phyloP scores from a whole-genome alignment of 2,888 invertebrate genomes.

The Volucella bombylans region DNA sequence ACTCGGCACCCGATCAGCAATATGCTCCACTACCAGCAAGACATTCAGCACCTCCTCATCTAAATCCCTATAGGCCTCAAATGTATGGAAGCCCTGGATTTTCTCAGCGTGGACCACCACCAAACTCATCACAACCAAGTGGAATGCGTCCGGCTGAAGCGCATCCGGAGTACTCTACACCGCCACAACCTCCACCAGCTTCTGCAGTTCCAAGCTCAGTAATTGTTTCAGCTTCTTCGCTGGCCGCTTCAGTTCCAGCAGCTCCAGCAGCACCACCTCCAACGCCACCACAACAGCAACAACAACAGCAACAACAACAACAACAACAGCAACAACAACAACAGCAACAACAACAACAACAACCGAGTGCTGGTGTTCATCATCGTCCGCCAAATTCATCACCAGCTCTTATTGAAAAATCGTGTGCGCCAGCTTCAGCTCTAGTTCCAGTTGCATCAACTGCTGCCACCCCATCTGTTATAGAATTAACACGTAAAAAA shows the following conservation, averaged over 20 bases:
- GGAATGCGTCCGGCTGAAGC: slow-evolving; percentile 76
- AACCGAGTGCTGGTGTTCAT: slow-evolving; percentile 76
- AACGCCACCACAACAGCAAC: slow-evolving; percentile 60
- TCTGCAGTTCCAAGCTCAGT: slow-evolving; percentile 76
- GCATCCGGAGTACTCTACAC: slow-evolving; percentile 78
- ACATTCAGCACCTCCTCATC: slow-evolving; percentile 78
- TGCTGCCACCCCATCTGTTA: slow-evolving; percentile 77
- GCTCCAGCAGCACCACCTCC: slow-evolving; percentile 66
- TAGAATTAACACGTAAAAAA: slow-evolving; percentile 78
- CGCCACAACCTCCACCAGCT: slow-evolving; percentile 75
- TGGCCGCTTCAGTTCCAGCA: slow-evolving; percentile 73
- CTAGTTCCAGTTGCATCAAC: slow-evolving; percentile 77
- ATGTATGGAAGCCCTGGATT: slow-evolving; percentile 81
- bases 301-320: too few relatives aligned
- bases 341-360: slow-evolving; percentile 77
- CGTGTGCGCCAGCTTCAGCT: slow-evolving; percentile 71
- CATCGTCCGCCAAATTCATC: slow-evolving; percentile 75
- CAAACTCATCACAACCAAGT: slow-evolving; percentile 75
- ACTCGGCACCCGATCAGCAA: slow-evolving; percentile 67
- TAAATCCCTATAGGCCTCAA: slow-evolving; percentile 81
- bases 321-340: slow-evolving; percentile 70
- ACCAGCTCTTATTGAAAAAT: slow-evolving; percentile 72
- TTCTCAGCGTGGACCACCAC: slow-evolving; percentile 77
- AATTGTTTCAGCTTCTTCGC: slow-evolving; percentile 75
- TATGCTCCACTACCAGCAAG: slow-evolving; percentile 79